A percentile compares a stretch with the other conserved stretches of the same genome.
Conservation (phyloP, 2,113 vertebrate species). For the Tapirus terrestris region DNA sequence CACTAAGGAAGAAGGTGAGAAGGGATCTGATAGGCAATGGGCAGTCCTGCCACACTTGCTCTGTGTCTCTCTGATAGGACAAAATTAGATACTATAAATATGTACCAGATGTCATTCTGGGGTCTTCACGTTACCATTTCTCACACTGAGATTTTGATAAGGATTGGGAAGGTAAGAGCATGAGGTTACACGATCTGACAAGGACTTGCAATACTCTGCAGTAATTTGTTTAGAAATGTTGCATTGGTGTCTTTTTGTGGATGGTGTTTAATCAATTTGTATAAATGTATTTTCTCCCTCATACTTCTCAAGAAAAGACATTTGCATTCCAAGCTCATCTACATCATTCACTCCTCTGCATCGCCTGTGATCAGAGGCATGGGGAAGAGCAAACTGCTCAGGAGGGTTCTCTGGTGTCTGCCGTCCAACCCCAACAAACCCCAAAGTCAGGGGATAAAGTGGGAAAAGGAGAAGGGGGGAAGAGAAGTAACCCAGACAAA, state of each 20-base stretch:
- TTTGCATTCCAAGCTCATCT: background rate
- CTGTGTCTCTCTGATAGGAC: background rate
- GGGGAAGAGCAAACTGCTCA: accelerated
- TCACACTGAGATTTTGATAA: background rate
- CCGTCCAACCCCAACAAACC: background rate
- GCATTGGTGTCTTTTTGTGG: background rate
- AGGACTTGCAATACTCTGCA: accelerated
- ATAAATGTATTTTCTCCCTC: background rate
- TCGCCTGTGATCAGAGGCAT: accelerated
- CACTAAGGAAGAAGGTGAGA: background rate
- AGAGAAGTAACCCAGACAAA: background rate
- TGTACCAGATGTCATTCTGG: accelerated
- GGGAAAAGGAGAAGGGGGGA: background rate
- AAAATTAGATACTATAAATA: accelerated
- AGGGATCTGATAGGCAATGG: accelerated
- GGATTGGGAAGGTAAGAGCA: background rate
- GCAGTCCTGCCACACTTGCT: too few species aligned
- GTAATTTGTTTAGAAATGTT: background rate
- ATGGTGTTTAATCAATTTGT: accelerated
- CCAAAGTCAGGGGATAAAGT: background rate
- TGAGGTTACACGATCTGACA: accelerated
- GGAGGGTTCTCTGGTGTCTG: background rate
- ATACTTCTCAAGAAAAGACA: background rate
- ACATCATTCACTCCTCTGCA: accelerated
- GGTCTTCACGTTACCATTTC: background rate